Evolutionary conservation across 2,113 vertebrate species (phyloP).

Genomic region (Vombatus ursinus): DNA sequence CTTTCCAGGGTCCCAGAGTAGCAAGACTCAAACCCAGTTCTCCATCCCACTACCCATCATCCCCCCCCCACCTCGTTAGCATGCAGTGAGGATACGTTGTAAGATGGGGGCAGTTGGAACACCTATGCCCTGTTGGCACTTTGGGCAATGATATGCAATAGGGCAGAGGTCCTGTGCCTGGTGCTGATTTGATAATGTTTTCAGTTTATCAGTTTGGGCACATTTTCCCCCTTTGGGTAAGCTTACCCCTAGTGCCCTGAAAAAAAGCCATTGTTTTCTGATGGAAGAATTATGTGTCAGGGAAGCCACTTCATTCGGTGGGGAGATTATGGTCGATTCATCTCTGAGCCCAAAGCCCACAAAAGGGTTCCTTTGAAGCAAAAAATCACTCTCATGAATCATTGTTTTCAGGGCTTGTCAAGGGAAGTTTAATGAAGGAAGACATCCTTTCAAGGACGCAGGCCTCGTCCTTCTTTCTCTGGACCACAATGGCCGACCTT

Average conservation of each 20-base stretch:
- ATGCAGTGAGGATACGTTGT: neutral
- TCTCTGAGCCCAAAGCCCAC: neutral
- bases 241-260: slow-evolving; percentile 46
- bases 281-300: slow-evolving; percentile 74
- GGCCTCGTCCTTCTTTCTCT: slow-evolving; percentile 78
- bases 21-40: neutral
- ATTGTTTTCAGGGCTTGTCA: slow-evolving; percentile 73
- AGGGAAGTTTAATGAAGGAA: slow-evolving; percentile 77
- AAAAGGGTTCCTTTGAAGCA: slow-evolving; percentile 67
- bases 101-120: neutral
- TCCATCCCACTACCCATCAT: neutral
- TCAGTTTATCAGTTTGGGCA: slow-evolving; percentile 65
- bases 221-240: slow-evolving; percentile 70
- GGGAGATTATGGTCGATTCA: slow-evolving; percentile 74
- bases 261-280: slow-evolving; percentile 72
- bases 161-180: neutral
- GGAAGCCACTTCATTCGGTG: slow-evolving; percentile 76
- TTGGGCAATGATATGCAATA: neutral
- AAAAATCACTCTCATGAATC: slow-evolving; percentile 74
- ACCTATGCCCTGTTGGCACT: neutral
- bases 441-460: slow-evolving; percentile 70
- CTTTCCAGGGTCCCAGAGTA: neutral
- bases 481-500: slow-evolving; percentile 75
- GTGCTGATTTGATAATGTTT: slow-evolving; percentile 1
- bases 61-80: too few relatives aligned